Evolutionary conservation across 2,797 vertebrate genomes (phyloP).

Genomic region (Hoplostethus mediterraneus): DNA sequence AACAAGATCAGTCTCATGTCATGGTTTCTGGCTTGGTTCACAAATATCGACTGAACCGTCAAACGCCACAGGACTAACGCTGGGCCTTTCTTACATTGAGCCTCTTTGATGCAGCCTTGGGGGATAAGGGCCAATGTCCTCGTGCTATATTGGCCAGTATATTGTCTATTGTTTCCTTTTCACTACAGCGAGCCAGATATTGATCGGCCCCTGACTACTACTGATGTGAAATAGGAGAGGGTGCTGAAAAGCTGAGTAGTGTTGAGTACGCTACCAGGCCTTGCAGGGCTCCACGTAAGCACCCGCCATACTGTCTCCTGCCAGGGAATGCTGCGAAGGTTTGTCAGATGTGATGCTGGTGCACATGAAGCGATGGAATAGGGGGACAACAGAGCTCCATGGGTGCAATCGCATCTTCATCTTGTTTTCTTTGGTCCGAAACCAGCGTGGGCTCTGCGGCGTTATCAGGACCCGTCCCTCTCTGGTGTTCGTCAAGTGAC

Average conservation of each 20-base stretch:
- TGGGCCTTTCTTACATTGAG: too few species aligned
- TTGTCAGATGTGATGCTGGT: constrained; percentile 38
- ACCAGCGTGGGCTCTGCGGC: neutral
- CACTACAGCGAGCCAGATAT: constrained; percentile 58
- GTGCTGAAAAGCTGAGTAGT: constrained; percentile 62
- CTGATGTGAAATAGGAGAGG: constrained; percentile 69
- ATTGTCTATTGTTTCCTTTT: neutral
- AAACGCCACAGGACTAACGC: too few species aligned
- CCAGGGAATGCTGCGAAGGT: constrained; percentile 3
- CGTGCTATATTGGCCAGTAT: constrained; percentile 13
- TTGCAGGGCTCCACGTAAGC: neutral
- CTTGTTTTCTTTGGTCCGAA: constrained; percentile 16
- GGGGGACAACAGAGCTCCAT: constrained; percentile 1
- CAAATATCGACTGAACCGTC: too few species aligned
- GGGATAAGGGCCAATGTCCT: neutral
- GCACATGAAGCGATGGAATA: constrained; percentile 29
- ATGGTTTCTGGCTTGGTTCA: too few species aligned
- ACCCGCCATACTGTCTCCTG: constrained; percentile 14
- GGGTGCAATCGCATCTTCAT: constrained; percentile 46
- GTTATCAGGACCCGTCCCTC: too few species aligned
- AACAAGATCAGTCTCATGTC: too few species aligned
- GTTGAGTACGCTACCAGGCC: constrained; percentile 38
- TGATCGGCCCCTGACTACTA: constrained; percentile 57
- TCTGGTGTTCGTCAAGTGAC: too few species aligned
- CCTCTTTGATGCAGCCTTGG: neutral